Base-by-base conservation (phyloP, 2,113 vertebrate genomes). In the Micronisus gabar region DNA sequence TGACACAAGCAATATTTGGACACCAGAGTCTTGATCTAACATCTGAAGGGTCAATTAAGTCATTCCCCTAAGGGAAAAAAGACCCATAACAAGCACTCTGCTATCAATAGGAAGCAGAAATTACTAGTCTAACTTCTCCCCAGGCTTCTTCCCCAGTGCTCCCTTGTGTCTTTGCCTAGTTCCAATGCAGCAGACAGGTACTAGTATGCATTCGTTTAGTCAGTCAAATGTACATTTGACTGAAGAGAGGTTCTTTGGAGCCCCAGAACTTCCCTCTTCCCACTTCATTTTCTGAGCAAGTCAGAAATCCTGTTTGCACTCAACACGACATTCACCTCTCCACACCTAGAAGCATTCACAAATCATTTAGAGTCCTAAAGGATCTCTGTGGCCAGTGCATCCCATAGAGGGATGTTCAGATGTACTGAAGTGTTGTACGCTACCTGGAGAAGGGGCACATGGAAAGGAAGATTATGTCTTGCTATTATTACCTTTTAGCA, bases 401-500 rank as follows among this genome's bases (percentile, higher is more conserved):
- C 10, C 74, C 75, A 66, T 2, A 18, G 17, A 81, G 15, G 45
- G 11, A 71, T 6, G 41, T 61, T 38, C 15, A 68, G 56, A 89
- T 26, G 19, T 26, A 53, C 32, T 36, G 4, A 47, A 70, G 72
- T 29, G 25, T 16, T 41, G 13, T 26, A 86, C 19, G 9, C 17
- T 56, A 32, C 20, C 48, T 56, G 18, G 38, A 78, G 13, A 86
- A 86, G 26, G 30, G 45, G 25, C 62, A 85, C 18, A 20, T 32
- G 53, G 47, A 72, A 61, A 85, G 48, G 22, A 74, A 45, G 21
- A 73, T 53, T 32, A 65, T 21, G 29, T 50, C 61, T 80, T 72
- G 26, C 40, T 56, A 7, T 73, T 59, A 8, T 73, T 98, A 99
- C 99, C 99, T 99, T 98, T 99, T 99, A 53, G 99, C 99, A 59